Evolutionary conservation across 1,140 invertebrate species (phyloP), one percentile per base, ranked within the genome.

Genomic region (Nasonia vitripennis): DNA sequence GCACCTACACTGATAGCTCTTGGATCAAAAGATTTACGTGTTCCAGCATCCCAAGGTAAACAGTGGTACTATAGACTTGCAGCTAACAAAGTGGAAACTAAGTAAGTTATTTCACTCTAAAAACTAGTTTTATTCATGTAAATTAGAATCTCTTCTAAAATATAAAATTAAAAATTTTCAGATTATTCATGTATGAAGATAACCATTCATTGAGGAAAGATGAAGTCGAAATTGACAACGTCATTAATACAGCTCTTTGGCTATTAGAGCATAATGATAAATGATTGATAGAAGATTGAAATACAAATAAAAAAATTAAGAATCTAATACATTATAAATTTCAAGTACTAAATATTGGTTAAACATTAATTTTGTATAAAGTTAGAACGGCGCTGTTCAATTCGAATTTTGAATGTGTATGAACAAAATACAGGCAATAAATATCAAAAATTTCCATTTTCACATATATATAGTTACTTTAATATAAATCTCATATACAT

Each of bases 21-120:
- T 78, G 98, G 98, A 5, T 95, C 95, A 41, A 97, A 96, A 87
- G 98, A 99, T 93, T 92, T 96, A 62, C 92, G 98, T 55, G 98
- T 99, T 6, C 97, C 97, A 17, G 92, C 94, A n/a, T 95, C 94
- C 89, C 97, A 97, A 93, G 96, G 96, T 1, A 92, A 95, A 78
- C 94, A 96, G 88, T 97, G 95, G 92, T 96, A 96, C 88, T 92
- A 95, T 85, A 92, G 94, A 85, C 91, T 97, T 27, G 95, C 95
- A 86, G 95, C 95, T 0, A 95, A 96, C 78, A 94, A 95, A 14
- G 94, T 95, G 7, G 89, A 89, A 81, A 94, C 95, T 17, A 96
- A 94, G 95, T 95, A 91, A 88, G 91, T 89, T 75, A n/a, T 37
- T 86, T 41, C 2, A 68, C 17, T n/a, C 45, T 83, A 41, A 34